Percentiles rank a stretch among this genome's conserved stretches.
phyloP scores from a whole-genome alignment of 1,140 invertebrate genomes.

The Armadillidium nasatum region DNA sequence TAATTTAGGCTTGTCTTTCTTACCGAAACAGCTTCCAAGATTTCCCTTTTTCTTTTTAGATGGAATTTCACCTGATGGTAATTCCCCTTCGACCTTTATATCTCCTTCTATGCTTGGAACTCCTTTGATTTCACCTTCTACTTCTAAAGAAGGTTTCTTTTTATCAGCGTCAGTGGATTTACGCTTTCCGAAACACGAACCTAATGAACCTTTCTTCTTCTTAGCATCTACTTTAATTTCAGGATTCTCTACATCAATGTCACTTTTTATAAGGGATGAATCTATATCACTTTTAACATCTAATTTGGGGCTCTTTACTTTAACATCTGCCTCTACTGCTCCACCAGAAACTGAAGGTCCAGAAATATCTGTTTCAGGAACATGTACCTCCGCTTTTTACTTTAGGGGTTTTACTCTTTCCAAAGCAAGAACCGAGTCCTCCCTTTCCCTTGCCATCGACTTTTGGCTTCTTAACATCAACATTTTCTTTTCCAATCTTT shows the following conservation, averaged over 20 bases:
- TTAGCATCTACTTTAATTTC: slow-evolving; percentile 24
- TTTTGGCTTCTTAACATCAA: not conserved
- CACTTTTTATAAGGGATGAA: slow-evolving; percentile 5
- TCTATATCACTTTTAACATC: slow-evolving; percentile 24
- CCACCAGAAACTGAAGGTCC: slow-evolving; percentile 27
- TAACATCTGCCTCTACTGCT: slow-evolving; percentile 20
- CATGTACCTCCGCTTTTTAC: slow-evolving; percentile 23
- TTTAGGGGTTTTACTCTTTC: slow-evolving; percentile 7
- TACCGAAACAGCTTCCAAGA: not conserved
- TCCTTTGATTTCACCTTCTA: slow-evolving; percentile 14
- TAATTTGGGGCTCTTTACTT: slow-evolving; percentile 20
- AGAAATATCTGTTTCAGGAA: slow-evolving; percentile 3
- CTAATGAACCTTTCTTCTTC: slow-evolving; percentile 3
- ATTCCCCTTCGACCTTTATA: slow-evolving; percentile 17
- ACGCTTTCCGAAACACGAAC: slow-evolving; percentile 34
- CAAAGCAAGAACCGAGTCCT: not conserved
- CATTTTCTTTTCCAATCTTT: no score
- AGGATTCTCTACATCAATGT: slow-evolving; percentile 8
- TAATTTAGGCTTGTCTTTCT: not conserved
- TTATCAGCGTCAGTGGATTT: slow-evolving; percentile 24
- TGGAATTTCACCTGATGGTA: not conserved
- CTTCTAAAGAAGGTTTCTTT: not conserved
- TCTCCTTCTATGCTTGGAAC: slow-evolving; percentile 25
- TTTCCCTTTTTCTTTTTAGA: not conserved
- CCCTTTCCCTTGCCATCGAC: not conserved